These are phyloP conservation scores for Latrodectus geometricus DNA, from an alignment of 1,140 invertebrate genomes.

Conservation along the genomic window DNA sequence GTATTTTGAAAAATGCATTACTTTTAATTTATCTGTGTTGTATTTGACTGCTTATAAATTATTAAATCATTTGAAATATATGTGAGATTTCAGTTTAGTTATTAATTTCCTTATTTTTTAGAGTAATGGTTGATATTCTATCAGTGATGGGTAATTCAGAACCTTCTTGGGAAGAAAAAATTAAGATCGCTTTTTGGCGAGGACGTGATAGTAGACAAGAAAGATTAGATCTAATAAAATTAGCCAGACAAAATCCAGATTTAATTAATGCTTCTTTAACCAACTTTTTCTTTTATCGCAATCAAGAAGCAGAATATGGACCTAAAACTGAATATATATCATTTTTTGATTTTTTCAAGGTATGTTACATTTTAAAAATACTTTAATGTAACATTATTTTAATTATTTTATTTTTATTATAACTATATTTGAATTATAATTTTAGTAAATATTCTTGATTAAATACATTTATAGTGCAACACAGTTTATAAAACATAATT, in stretches of 20 bases:
- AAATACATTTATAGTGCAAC: too few relatives aligned
- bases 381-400: too few relatives aligned
- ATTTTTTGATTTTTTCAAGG: conserved; percentile 96
- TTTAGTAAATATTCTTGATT: too few relatives aligned
- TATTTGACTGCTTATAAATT: too few relatives aligned
- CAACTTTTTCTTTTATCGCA: conserved; percentile 95
- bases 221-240: conserved; percentile 84
- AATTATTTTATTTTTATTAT: too few relatives aligned
- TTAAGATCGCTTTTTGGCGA: conserved; percentile 86
- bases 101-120: conserved; percentile 3
- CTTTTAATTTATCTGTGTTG: too few relatives aligned
- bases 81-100: too few relatives aligned
- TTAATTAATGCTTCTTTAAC: conserved; percentile 92
- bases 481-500: too few relatives aligned
- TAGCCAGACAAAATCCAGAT: conserved; percentile 81
- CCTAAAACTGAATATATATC: conserved; percentile 84
- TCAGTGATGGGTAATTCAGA: conserved; percentile 62
- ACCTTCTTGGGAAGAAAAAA: conserved; percentile 80
- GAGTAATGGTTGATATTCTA: conserved; percentile 61
- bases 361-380: conserved; percentile 71
- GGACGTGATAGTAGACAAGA: conserved; percentile 89
- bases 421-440: too few relatives aligned
- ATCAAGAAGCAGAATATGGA: conserved; percentile 87
- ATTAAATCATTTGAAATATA: too few relatives aligned
- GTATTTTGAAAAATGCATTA: background rate